phyloP scores from a whole-genome alignment of 2,113 vertebrate genomes.

The Oreochromis tanganicae region DNA sequence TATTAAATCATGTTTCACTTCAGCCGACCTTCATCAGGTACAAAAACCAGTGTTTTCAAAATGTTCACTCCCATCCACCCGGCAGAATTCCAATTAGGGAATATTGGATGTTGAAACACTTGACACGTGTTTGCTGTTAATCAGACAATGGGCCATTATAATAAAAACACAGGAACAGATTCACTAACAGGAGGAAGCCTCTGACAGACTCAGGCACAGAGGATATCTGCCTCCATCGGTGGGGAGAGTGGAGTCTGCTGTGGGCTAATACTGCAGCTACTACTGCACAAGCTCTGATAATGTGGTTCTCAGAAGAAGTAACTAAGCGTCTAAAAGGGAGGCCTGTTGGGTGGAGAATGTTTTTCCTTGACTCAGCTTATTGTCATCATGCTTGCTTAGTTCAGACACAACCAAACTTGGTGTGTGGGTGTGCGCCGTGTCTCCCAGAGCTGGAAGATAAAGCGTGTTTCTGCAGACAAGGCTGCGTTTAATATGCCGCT shows the following conservation, averaged over 20 bases:
- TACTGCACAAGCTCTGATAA: not conserved
- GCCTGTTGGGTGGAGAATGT: rapidly evolving
- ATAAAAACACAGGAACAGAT: not conserved
- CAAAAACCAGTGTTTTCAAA: rapidly evolving
- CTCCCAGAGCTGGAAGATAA: not conserved
- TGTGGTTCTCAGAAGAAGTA: not conserved
- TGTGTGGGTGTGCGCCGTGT: not conserved
- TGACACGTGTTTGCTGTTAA: not conserved
- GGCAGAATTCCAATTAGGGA: not conserved
- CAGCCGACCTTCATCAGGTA: rapidly evolving
- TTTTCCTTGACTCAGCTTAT: not conserved
- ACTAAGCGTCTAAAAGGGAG: not conserved
- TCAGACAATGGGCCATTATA: not conserved
- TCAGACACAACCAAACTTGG: not conserved
- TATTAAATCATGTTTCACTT: not conserved
- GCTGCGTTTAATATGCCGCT: not conserved
- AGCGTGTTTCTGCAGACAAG: not conserved
- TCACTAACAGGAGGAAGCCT: not conserved
- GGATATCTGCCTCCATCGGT: rapidly evolving
- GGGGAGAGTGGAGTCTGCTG: not conserved
- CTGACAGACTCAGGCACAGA: rapidly evolving
- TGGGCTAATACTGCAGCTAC: not conserved
- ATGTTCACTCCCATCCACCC: not conserved
- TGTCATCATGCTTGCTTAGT: not conserved
- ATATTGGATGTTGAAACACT: not conserved